phyloP scores from a whole-genome alignment of 1,140 invertebrate species.

The Drosophila funebris region DNA sequence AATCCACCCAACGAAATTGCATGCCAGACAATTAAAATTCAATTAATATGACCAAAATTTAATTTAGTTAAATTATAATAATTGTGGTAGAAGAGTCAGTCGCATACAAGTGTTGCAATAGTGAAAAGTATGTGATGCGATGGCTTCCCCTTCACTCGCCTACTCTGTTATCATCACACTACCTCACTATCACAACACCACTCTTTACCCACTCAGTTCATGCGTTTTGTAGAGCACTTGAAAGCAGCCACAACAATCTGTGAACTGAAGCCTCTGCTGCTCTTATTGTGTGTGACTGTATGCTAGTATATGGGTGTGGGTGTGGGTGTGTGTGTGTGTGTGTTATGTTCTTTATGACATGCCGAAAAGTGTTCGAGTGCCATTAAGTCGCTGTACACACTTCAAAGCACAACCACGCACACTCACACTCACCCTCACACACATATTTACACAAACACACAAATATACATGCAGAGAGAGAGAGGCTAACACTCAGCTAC shows the following conservation, averaged over 20 bases:
- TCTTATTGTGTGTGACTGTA: slow-evolving; percentile 35
- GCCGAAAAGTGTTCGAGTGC: slow-evolving; percentile 79
- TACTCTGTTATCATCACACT: background rate
- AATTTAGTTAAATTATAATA: slow-evolving; percentile 66
- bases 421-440: slow-evolving; percentile 44
- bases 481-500: slow-evolving; percentile 27
- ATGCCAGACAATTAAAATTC: slow-evolving; percentile 73
- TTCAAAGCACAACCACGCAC: slow-evolving; percentile 42
- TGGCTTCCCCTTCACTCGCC: background rate
- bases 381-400: slow-evolving; percentile 77
- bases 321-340: slow-evolving; percentile 26
- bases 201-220: slow-evolving; percentile 23
- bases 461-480: slow-evolving; percentile 36
- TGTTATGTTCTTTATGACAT: slow-evolving; percentile 75
- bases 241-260: slow-evolving; percentile 60
- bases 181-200: background rate
- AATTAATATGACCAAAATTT: slow-evolving; percentile 71
- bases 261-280: slow-evolving; percentile 45
- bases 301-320: slow-evolving; percentile 9
- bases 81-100: slow-evolving; percentile 41
- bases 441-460: slow-evolving; percentile 35
- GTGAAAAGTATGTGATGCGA: slow-evolving; percentile 17
- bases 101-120: slow-evolving; percentile 16
- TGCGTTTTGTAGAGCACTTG: slow-evolving; percentile 48
- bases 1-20: slow-evolving; percentile 19